Conservation (phyloP, 2,888 invertebrate genomes). For the Nomada fucata region DNA sequence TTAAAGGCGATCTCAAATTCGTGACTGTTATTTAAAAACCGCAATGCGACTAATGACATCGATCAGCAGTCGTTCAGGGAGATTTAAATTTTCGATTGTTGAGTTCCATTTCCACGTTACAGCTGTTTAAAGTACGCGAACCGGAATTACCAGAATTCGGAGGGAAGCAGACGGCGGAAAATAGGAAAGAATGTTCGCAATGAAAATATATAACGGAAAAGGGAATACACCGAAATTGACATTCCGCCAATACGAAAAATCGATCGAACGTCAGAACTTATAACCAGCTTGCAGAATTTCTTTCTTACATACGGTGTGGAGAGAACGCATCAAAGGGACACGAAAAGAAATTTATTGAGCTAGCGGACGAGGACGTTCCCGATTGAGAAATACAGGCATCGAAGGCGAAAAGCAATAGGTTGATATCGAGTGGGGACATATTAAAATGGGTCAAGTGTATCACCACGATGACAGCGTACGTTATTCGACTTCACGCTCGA, state of each 20-base stretch:
- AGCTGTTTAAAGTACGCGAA: not conserved
- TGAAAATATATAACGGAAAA: not conserved
- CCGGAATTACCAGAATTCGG: not conserved
- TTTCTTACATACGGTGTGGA: not conserved
- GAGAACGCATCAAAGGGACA: conserved; percentile 1
- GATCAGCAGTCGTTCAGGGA: conserved; percentile 13
- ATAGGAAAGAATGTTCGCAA: not conserved
- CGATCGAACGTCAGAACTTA: not conserved
- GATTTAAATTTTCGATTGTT: conserved; percentile 21
- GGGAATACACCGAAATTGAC: not conserved
- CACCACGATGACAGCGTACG: conserved; percentile 61
- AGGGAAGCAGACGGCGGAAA: not conserved
- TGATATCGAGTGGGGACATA: conserved; percentile 65
- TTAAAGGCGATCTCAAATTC: not conserved
- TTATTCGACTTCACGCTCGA: conserved; percentile 51
- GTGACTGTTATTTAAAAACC: conserved; percentile 24
- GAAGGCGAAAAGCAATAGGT: conserved; percentile 61
- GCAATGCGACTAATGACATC: conserved; percentile 37
- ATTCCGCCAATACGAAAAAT: conserved; percentile 8
- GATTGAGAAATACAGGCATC: conserved; percentile 60
- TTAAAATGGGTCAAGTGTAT: conserved; percentile 70
- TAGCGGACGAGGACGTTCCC: conserved; percentile 37
- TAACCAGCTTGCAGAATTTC: not conserved
- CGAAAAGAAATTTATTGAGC: conserved; percentile 26
- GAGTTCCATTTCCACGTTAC: not conserved